These are phyloP conservation scores for Poeciliopsis paucimaculata DNA, from an alignment of 2,797 vertebrate genomes.

Conservation along the genomic window DNA sequence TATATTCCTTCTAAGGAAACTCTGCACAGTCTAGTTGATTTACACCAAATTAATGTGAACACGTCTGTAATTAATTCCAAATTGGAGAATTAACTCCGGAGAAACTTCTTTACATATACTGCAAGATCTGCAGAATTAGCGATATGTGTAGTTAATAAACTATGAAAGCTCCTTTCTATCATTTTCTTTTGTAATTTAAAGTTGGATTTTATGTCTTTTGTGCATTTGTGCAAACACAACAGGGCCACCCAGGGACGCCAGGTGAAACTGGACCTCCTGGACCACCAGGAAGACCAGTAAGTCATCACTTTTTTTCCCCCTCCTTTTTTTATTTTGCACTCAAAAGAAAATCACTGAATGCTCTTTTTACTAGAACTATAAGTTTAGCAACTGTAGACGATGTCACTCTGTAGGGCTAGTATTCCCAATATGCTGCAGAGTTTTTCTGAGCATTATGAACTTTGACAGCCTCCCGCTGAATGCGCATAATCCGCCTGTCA, in stretches of 20 bases:
- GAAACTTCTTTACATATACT: not conserved
- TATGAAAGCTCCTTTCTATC: not conserved
- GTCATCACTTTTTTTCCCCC: constrained; percentile 54
- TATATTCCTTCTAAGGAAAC: constrained; percentile 17
- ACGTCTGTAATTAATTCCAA: constrained; percentile 14
- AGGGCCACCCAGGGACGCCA: constrained; percentile 93
- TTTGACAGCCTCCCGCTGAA: constrained; percentile 64
- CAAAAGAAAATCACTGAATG: not conserved
- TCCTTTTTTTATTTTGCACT: not conserved
- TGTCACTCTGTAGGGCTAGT: constrained; percentile 9
- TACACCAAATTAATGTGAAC: constrained; percentile 13
- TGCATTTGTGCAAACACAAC: constrained; percentile 32
- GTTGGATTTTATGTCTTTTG: constrained; percentile 18
- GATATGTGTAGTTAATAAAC: not conserved
- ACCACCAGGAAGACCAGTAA: constrained; percentile 89
- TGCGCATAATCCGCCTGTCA: constrained; percentile 64
- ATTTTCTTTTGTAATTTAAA: not conserved
- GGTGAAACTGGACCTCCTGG: constrained; percentile 88
- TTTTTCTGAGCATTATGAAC: constrained; percentile 56
- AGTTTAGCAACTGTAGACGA: constrained; percentile 8
- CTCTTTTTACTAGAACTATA: not conserved
- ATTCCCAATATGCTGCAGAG: constrained; percentile 11
- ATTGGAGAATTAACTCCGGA: constrained; percentile 13
- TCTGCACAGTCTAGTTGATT: constrained; percentile 4
- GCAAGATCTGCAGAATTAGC: not conserved